Evolutionary conservation across 2,113 vertebrate genomes (phyloP), one percentile per base, ranked within the genome.

Genomic region (Plectropomus leopardus): DNA sequence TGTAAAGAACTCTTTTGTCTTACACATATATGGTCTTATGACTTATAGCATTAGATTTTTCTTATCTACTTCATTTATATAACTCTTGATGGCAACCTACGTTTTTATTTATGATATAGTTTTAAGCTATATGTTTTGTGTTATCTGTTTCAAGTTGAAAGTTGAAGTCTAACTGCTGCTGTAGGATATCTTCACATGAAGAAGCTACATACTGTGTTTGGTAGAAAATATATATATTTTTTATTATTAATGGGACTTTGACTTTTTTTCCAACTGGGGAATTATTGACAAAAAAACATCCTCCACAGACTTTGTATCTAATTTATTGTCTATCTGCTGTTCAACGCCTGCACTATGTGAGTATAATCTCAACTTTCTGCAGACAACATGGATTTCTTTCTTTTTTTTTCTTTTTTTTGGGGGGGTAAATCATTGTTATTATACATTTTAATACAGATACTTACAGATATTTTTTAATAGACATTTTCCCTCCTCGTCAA

Each of bases 1-100:
- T 76, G 23, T 24, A 36, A 59, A n/a, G 17, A n/a, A n/a, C n/a
- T 45, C 77, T 58, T 79, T 9, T 30, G 55, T 72, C 5, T 36
- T 48, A 48, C 4, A 51, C 34, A 30, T n/a, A 3, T 51, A 4
- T 15, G 24, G 15, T 45, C n/a, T 34, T 4, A n/a, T 45, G 15
- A 45, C 15, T 45, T 45, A 16, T 7, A 16, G 15, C 42, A 14
- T 44, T 45, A 3, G 4, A 45, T 45, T 17, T 15, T 4, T 16
- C 44, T 45, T 17, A 16, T 45, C 4, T 4, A 45, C 15, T 16
- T 45, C 44, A 17, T 45, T 16, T 17, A 16, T 5, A 17, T 4
- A 16, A 44, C 14, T 14, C 3, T 40, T 40, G 36, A 10, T 40
- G 36, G 36, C 36, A 40, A 40, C 9, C 11, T 11, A 15, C 15